Base-by-base conservation (phyloP, 1,140 invertebrate species). In the Bursaphelenchus mucronatus region DNA sequence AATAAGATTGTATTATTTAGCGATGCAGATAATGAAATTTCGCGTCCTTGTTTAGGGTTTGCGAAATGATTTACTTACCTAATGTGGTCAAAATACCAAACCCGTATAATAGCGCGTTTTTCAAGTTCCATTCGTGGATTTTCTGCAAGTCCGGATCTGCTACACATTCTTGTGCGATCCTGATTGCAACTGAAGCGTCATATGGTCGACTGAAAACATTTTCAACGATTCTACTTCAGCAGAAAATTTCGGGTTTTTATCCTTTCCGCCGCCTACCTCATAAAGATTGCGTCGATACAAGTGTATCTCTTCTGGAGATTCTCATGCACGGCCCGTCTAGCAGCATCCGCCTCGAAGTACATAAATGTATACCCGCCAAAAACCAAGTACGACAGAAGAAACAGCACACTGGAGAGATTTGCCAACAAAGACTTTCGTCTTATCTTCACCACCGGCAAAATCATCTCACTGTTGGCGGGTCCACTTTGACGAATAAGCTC, bases 71-170 rank as follows among this genome's bases (percentile, higher is more conserved):
- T 21, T n/a, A 55, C 54, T 30, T 4, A 55, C 54, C 57, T 19
- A 59, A 50, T 40, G 57, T 59, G 13, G 57, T 59, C 15, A 59
- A 17, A 30, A 59, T 59, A 13, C 57, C 57, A 50, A 59, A 41
- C 11, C 21, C 57, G 40, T 59, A 59, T 30, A 59, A 44, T 3
- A 59, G 21, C 8, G 57, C n/a, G 41, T 55, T 55, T 13, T n/a
- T n/a, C 1, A 55, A 6, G 41, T 19, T 55, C 53, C 53, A 55
- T 13, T 19, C 19, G 30, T 30, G 30, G 30, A 30, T 30, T 30
- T 30, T 30, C n/a, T 15, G n/a, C 13, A 17, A n/a, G 3, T 13
- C 57, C 40, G 13, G 11, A n/a, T 59, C 40, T 8, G 13, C 19
- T 4, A 43, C 15, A 39, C 57, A 59, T 50, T 50, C 11, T 39